Evolutionary conservation across 1,140 invertebrate genomes (phyloP), one percentile per base, ranked within the genome.

Genomic region (Ctenoplectra terminalis): DNA sequence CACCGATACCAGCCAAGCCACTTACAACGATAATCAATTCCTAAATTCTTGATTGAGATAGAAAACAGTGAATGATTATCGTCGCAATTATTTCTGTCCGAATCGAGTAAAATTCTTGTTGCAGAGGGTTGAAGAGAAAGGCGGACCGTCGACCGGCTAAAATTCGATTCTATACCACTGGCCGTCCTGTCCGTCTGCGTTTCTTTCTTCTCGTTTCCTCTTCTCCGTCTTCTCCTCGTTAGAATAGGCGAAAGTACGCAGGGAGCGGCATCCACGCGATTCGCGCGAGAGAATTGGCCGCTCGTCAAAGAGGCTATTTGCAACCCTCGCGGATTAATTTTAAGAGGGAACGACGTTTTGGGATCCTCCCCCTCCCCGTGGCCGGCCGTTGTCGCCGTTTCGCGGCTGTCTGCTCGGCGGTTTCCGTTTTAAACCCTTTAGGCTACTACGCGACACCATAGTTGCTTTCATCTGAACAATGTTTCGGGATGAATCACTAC

Each of bases 291-390:
- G 89, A 92, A 91, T 91, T 92, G 91, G 91, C 91, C 85, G 84
- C 89, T 85, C 84, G 90, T 92, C 91, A 92, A 92, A 87, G 83
- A 80, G 73, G 89, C 91, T 92, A 91, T 92, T 91, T 92, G 87
- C 89, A 92, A 85, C 90, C 89, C 85, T 86, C 84, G 84, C 82
- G 89, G 87, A 84, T 87, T 91, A 91, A 91, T 91, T 92, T 91
- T 91, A 91, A 86, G 80, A 88, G 77, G 60, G 81, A 84, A 87
- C 61, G 87, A 84, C 82, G 72, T 63, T 87, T 87, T 81, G 71
- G 77, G 82, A 83, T 83, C 85, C 64, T 52, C 48, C 54, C 26
- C 64, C 34, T n/a, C 40, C 15, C 50, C 31, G 15, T 50, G 34
- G 40, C 34, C 13, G 40, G 40, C 26, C 17, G 48, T 6, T 61